Base-by-base conservation (phyloP, 2,797 vertebrate genomes). In the Manis javanica region DNA sequence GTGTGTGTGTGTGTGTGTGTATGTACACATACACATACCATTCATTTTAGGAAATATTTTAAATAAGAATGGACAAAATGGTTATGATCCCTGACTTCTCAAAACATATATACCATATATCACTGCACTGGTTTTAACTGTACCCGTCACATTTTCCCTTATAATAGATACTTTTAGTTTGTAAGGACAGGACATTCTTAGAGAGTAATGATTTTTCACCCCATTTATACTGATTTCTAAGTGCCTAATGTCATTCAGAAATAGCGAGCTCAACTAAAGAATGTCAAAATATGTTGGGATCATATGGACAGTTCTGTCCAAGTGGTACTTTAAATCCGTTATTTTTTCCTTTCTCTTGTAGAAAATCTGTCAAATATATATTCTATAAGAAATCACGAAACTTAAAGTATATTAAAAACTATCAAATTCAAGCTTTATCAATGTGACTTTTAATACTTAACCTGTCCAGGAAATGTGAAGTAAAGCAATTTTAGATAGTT, bases 211-310 rank as follows among this genome's bases (percentile, higher is more conserved):
- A 87, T 94, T 98, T 98, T 97, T 98, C 87, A 95, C 72, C 83
- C 90, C 63, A 96, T 98, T 97, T 96, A 64, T 94, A 94, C 77
- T 14, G 21, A 96, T 96, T 97, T 96, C 39, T 78, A 93, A 68
- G 95, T 96, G 72, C 55, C 34, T 84, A 53, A 77, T 96, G 87
- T 96, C 95, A 97, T 37, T 98, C 90, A 96, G 57, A 97, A 96
- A 42, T 34, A 95, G 85, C 87, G 16, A 96, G 18, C 71, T 96
- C 84, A 97, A 96, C 0, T 55, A 53, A 90, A 95, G 51, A 29
- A 46, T 91, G 97, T 98, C 97, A 98, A 96, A 98, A 96, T 24
- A 96, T 94, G 37, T 91, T 79, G 95, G 63, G 72, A 90, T 97
- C 85, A 59, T 53, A 34, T 2, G 77, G 85, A 95, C 37, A 39